Conservation (phyloP, 2,888 invertebrate genomes). For the Dione juno region DNA sequence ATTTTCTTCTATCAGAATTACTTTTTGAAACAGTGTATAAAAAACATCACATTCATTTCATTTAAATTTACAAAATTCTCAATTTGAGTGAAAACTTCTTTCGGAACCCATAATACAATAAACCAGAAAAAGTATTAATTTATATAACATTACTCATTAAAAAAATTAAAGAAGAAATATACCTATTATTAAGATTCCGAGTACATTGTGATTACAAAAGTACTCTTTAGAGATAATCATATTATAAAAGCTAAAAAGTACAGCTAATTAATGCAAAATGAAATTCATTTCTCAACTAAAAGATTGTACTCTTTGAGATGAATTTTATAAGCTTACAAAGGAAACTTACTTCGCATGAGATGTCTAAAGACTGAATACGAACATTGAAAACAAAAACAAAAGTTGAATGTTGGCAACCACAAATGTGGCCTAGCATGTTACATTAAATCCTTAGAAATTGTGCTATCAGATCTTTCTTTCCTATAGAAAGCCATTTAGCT, state of each 20-base stretch:
- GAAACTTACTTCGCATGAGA: slow-evolving; percentile 15
- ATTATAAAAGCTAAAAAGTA: neutral
- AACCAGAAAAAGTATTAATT: too few species aligned
- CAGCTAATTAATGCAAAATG: slow-evolving; percentile 14
- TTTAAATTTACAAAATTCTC: too few species aligned
- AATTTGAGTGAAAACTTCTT: too few species aligned
- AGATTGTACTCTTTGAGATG: slow-evolving; percentile 7
- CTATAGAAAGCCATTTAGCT: neutral
- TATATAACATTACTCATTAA: too few species aligned
- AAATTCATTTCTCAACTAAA: slow-evolving; percentile 18
- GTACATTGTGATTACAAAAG: too few species aligned
- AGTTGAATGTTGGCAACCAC: slow-evolving; percentile 22
- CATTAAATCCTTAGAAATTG: slow-evolving; percentile 27
- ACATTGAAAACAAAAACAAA: slow-evolving; percentile 28
- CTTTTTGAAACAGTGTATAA: too few species aligned
- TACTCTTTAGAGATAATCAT: neutral
- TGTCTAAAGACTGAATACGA: slow-evolving; percentile 16
- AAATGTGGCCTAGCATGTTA: slow-evolving; percentile 27
- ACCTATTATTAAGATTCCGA: too few species aligned
- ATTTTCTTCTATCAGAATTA: too few species aligned
- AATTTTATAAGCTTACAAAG: slow-evolving; percentile 20
- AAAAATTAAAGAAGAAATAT: too few species aligned
- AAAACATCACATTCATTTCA: too few species aligned
- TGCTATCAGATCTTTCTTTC: slow-evolving; percentile 4
- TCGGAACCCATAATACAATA: too few species aligned